Evolutionary conservation across 2,888 invertebrate species (phyloP).

Genomic region (Chrysotoxum bicinctum): DNA sequence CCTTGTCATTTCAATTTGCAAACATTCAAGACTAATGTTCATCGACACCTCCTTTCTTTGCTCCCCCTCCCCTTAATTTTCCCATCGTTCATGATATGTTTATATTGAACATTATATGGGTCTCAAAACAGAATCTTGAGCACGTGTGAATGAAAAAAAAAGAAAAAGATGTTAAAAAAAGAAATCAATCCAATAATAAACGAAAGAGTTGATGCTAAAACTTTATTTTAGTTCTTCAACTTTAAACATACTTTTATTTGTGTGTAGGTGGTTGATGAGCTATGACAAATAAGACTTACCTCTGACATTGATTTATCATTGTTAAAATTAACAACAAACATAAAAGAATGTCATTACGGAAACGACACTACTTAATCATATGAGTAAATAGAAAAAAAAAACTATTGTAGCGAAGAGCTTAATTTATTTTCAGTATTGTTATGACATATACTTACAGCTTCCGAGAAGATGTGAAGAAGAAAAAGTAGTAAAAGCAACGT

Average conservation of each 20-base stretch:
- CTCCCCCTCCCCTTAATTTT: too few relatives aligned
- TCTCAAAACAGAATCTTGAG: too few relatives aligned
- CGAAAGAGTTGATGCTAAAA: conserved; percentile 38
- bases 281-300: not conserved
- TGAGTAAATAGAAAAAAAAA: not conserved
- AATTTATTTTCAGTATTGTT: not conserved
- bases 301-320: not conserved
- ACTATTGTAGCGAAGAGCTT: not conserved
- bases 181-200: not conserved
- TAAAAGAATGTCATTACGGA: not conserved
- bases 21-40: too few relatives aligned
- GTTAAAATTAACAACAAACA: not conserved
- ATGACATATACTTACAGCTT: conserved; percentile 36
- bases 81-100: too few relatives aligned
- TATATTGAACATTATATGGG: too few relatives aligned
- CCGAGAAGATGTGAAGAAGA: not conserved
- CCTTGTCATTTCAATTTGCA: too few relatives aligned
- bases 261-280: not conserved
- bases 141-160: too few relatives aligned
- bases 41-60: too few relatives aligned
- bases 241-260: not conserved
- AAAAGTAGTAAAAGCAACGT: not conserved
- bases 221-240: not conserved
- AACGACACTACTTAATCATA: not conserved
- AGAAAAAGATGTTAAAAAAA: not conserved